phyloP scores from a whole-genome alignment of 2,888 invertebrate genomes.

The Periphyllus acericola region DNA sequence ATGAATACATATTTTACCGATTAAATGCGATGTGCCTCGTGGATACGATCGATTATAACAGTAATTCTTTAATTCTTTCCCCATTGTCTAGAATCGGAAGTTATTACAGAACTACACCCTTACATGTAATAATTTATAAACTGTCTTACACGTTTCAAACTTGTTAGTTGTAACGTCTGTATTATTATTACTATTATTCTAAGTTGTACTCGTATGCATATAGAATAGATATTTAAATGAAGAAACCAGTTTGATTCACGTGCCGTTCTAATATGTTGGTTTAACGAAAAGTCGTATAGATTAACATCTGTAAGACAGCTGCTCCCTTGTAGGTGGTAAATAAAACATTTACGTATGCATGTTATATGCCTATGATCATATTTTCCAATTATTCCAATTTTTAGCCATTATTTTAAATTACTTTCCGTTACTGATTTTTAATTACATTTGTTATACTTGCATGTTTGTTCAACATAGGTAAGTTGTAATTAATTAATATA shows the following conservation, averaged over 20 bases:
- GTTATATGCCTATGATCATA: not conserved
- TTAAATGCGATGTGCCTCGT: not conserved
- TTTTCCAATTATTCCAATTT: not conserved
- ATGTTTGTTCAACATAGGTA: no score
- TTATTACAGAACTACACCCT: not conserved
- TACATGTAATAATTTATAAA: not conserved
- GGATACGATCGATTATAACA: not conserved
- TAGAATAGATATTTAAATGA: not conserved
- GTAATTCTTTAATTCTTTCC: not conserved
- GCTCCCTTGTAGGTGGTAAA: slow-evolving; percentile 2
- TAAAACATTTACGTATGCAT: not conserved
- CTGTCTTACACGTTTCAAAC: not conserved
- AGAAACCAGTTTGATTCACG: slow-evolving; percentile 42
- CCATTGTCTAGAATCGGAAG: not conserved
- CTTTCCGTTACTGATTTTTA: no score
- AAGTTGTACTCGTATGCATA: not conserved
- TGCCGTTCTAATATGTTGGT: not conserved
- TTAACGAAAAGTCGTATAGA: not conserved
- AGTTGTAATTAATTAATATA: no score
- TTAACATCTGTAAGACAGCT: slow-evolving; percentile 29
- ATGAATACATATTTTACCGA: not conserved
- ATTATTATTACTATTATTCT: not conserved
- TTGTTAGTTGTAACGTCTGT: not conserved
- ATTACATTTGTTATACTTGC: no score
- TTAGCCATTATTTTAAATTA: no score